Conservation (phyloP, 2,888 invertebrate species). For the Drosophila percnosoma region DNA sequence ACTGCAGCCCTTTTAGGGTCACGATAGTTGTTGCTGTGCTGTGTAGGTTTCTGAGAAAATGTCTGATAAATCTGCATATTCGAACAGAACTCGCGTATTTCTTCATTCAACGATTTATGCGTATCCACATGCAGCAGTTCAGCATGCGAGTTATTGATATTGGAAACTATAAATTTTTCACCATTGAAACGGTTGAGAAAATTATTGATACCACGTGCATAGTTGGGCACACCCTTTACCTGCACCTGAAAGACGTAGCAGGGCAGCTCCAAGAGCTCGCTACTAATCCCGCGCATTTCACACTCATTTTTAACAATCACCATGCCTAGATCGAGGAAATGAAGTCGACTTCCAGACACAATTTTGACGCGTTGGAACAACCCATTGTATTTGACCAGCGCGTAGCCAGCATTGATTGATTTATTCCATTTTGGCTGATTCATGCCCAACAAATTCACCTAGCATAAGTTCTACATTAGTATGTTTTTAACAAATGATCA, state of each 20-base stretch:
- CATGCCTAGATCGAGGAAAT: conserved; percentile 43
- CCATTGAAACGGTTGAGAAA: conserved; percentile 37
- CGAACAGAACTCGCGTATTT: conserved; percentile 22
- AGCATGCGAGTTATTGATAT: conserved; percentile 1
- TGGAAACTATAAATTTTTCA: conserved; percentile 2
- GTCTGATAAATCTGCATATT: not conserved
- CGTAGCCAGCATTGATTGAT: conserved; percentile 1
- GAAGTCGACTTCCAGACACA: conserved; percentile 7
- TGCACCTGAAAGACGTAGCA: conserved; percentile 29
- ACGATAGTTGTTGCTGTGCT: not conserved
- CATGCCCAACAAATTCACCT: conserved; percentile 38
- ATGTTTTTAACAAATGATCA: not conserved
- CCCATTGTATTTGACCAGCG: conserved; percentile 27
- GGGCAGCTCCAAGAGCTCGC: conserved; percentile 42
- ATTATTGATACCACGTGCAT: not conserved
- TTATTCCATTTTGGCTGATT: conserved; percentile 13
- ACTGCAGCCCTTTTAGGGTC: not conserved
- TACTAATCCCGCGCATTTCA: conserved; percentile 35
- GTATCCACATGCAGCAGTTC: conserved; percentile 28
- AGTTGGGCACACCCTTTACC: conserved; percentile 27
- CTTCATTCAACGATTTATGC: conserved; percentile 26
- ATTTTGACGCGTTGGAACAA: conserved; percentile 31
- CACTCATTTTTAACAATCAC: not conserved
- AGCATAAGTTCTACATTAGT: not conserved
- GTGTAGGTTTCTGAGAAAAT: too few relatives aligned